Conservation (phyloP, 2,888 invertebrate genomes). For the Diachrysia chrysitis region DNA sequence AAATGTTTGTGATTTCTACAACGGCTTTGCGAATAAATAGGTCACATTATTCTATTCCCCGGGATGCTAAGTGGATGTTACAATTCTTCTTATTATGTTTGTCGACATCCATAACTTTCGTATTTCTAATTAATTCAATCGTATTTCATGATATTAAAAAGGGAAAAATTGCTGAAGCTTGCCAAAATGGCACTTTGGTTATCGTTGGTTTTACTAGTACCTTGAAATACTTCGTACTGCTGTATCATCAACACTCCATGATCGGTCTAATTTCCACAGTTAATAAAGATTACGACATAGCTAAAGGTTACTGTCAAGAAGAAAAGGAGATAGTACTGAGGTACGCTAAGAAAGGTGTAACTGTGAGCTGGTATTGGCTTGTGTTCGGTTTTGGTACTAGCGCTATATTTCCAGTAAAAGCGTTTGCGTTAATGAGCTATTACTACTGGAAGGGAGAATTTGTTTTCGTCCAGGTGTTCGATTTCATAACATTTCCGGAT, state of each 20-base stretch:
- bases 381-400: slow-evolving; percentile 59
- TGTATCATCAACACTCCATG: slow-evolving; percentile 63
- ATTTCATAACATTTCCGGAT: slow-evolving; percentile 68
- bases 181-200: slow-evolving; percentile 71
- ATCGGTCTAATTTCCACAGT: slow-evolving; percentile 63
- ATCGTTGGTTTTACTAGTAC: slow-evolving; percentile 67
- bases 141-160: slow-evolving; percentile 64
- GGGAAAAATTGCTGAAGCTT: slow-evolving; percentile 67
- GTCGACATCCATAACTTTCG: slow-evolving; percentile 34
- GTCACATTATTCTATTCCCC: slow-evolving; percentile 62
- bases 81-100: slow-evolving; percentile 53
- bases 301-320: slow-evolving; percentile 56
- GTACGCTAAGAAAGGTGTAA: slow-evolving; percentile 65
- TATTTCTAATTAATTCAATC: slow-evolving; percentile 65
- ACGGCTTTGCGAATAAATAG: slow-evolving; percentile 63
- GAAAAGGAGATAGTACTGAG: slow-evolving; percentile 66
- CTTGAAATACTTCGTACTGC: slow-evolving; percentile 69
- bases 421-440: slow-evolving; percentile 67
- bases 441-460: slow-evolving; percentile 65
- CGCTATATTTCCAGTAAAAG: slow-evolving; percentile 70
- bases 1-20: slow-evolving; percentile 62
- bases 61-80: slow-evolving; percentile 60
- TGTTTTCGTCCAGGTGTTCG: slow-evolving; percentile 70
- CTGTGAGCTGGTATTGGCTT: slow-evolving; percentile 71
- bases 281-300: slow-evolving; percentile 69